Percentiles rank a stretch among this genome's conserved stretches.
Conservation (phyloP, 1,140 invertebrate genomes). For the Globodera rostochiensis region DNA sequence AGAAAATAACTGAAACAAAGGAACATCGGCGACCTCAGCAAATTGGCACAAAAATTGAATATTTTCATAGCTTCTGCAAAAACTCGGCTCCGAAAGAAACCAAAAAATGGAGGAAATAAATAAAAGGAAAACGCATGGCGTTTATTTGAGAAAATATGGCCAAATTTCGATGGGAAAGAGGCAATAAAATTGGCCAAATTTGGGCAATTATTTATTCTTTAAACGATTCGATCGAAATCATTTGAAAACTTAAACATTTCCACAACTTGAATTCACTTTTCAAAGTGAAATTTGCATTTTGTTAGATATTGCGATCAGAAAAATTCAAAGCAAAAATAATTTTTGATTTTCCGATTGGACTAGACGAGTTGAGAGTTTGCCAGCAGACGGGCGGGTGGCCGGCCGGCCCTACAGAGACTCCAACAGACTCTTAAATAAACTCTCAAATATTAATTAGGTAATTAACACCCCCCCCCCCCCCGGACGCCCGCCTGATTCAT, state of each 20-base stretch:
- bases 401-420: background rate
- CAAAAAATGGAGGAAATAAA: background rate
- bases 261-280: background rate
- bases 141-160: background rate
- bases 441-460: background rate
- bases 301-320: background rate
- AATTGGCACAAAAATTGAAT: too few relatives aligned
- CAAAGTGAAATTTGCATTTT: background rate
- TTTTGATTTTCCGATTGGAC: background rate
- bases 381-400: too few relatives aligned
- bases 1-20: too few relatives aligned
- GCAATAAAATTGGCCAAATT: background rate
- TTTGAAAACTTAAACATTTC: background rate
- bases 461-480: background rate
- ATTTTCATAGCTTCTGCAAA: too few relatives aligned
- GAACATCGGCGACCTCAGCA: too few relatives aligned
- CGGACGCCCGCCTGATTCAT: conserved; percentile 38
- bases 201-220: background rate
- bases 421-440: background rate
- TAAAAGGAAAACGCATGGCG: background rate
- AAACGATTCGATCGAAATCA: background rate
- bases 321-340: background rate
- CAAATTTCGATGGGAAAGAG: background rate
- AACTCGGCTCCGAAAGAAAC: too few relatives aligned
- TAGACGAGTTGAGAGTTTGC: background rate